A percentile compares a stretch with the other conserved stretches of the same genome.
phyloP scores from a whole-genome alignment of 1,140 invertebrate species.

The Drosophila elegans region DNA sequence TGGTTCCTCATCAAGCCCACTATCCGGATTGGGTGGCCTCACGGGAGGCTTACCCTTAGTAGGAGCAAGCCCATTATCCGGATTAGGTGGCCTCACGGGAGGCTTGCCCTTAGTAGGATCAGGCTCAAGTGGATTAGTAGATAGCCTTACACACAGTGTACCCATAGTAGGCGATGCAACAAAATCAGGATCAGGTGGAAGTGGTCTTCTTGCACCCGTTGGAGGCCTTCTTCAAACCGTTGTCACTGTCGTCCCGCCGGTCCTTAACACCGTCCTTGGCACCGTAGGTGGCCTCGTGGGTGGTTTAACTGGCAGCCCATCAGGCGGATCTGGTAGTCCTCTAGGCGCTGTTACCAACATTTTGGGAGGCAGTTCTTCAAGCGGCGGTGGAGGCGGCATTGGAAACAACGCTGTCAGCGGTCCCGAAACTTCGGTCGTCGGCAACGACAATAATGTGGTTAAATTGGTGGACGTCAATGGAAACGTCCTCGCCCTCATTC shows the following conservation, averaged over 20 bases:
- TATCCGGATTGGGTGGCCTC: neutral
- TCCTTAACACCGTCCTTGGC: neutral
- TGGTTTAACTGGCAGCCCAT: neutral
- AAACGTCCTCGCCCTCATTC: conserved; percentile 7
- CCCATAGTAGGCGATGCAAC: no score
- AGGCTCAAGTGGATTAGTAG: neutral
- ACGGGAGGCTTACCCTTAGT: neutral
- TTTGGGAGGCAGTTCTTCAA: neutral
- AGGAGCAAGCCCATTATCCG: neutral
- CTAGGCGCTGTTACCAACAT: neutral
- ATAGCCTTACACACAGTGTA: no score
- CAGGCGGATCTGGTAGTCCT: neutral
- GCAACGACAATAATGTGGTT: conserved; percentile 8
- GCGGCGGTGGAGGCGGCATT: neutral
- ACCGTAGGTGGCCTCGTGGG: neutral
- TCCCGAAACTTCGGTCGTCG: neutral
- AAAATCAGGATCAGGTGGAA: neutral
- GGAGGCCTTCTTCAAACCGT: neutral
- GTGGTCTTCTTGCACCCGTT: neutral
- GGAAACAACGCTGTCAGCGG: conserved; percentile 1
- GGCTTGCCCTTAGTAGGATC: neutral
- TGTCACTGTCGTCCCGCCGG: no score
- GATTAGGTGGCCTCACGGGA: neutral
- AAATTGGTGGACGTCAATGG: conserved; percentile 5
- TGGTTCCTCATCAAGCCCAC: neutral